These are phyloP conservation scores for Genyomyrus donnyi DNA, from an alignment of 2,113 vertebrate species.

Conservation along the genomic window DNA sequence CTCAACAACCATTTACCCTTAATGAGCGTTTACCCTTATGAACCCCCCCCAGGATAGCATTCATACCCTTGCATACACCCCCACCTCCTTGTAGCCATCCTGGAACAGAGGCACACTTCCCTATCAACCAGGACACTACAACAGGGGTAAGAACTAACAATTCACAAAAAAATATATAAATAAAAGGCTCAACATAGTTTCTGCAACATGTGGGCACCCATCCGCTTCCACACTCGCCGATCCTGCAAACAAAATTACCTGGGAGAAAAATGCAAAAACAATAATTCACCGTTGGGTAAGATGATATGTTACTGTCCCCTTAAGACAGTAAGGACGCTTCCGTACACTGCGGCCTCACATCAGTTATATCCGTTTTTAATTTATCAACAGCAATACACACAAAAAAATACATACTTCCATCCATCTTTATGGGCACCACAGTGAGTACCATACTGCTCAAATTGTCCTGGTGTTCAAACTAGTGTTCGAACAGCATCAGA, in stretches of 20 bases:
- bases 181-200: neutral
- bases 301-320: neutral
- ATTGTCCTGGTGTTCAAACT: neutral
- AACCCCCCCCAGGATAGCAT: neutral
- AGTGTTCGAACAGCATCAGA: neutral
- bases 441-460: neutral
- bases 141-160: neutral
- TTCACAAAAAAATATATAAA: neutral
- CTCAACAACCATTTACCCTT: neutral
- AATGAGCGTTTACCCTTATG: neutral
- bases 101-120: neutral
- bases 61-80: neutral
- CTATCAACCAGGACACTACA: neutral
- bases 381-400: neutral
- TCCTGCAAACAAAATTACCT: neutral
- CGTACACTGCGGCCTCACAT: neutral
- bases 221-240: neutral
- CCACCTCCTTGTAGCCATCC: neutral
- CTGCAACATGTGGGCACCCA: neutral
- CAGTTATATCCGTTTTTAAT: neutral
- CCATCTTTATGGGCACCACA: neutral
- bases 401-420: neutral
- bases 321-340: neutral
- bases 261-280: neutral
- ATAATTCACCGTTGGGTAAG: neutral